Conservation (phyloP, 2,888 invertebrate species). For the Clunio marinus region DNA sequence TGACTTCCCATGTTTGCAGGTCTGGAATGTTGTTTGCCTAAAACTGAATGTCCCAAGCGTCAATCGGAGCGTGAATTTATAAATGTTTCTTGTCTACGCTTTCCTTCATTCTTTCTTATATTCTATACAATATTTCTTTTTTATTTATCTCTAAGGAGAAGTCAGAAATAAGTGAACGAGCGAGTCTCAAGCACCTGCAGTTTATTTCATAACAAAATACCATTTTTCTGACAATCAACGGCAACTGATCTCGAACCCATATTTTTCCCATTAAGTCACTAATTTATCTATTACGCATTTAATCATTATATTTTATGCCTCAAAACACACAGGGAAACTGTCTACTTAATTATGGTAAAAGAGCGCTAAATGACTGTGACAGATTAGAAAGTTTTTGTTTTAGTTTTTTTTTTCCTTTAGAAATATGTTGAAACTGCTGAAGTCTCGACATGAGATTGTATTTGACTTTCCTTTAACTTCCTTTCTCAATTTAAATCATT, state of each 20-base stretch:
- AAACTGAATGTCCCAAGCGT: neutral
- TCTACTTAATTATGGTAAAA: constrained; percentile 27
- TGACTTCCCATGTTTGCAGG: neutral
- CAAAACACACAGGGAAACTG: constrained; percentile 16
- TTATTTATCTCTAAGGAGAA: too few relatives aligned
- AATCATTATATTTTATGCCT: constrained; percentile 38
- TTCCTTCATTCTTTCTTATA: neutral
- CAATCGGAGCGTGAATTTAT: constrained; percentile 19
- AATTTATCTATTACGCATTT: constrained; percentile 37
- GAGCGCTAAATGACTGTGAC: constrained; percentile 30
- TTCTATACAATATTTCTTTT: too few relatives aligned
- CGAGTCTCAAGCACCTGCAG: constrained; percentile 29
- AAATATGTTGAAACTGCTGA: constrained; percentile 2
- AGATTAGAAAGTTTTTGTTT: constrained; percentile 37
- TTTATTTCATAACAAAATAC: constrained; percentile 32
- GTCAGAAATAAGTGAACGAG: too few relatives aligned
- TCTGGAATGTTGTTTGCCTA: neutral
- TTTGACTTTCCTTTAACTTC: too few relatives aligned
- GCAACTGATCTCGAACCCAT: constrained; percentile 28
- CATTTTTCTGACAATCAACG: constrained; percentile 18
- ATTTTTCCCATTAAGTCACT: constrained; percentile 35
- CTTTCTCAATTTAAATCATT: too few relatives aligned
- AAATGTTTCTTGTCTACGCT: constrained; percentile 5
- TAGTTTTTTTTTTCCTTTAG: constrained; percentile 8
- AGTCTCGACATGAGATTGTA: constrained; percentile 27